Evolutionary conservation across 2,888 invertebrate genomes (phyloP).

Genomic region (Celastrina argiolus): DNA sequence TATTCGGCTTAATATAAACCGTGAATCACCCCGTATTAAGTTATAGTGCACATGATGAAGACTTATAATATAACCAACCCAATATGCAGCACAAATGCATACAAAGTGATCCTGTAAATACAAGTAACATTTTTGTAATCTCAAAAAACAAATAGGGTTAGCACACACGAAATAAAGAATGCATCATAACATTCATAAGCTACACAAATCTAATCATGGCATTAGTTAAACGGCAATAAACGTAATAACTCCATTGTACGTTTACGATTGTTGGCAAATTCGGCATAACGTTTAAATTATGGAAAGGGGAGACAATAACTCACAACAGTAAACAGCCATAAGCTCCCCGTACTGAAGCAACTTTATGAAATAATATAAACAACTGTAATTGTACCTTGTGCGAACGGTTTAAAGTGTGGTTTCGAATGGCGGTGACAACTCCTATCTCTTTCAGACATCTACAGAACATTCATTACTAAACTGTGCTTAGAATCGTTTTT

Average conservation of each 20-base stretch:
- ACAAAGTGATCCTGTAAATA: too few species aligned
- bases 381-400: not conserved
- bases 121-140: not conserved
- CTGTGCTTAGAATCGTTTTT: not conserved
- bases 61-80: too few species aligned
- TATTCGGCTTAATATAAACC: too few species aligned
- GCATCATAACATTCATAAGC: not conserved
- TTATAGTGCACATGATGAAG: too few species aligned
- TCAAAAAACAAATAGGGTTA: constrained; percentile 1
- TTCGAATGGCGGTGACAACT: not conserved
- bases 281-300: constrained; percentile 29
- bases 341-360: constrained; percentile 37
- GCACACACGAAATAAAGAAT: not conserved
- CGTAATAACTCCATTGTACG: not conserved
- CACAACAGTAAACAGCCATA: constrained; percentile 54
- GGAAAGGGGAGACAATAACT: constrained; percentile 45
- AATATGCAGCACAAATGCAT: too few species aligned
- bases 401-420: not conserved
- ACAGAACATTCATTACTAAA: not conserved
- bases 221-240: constrained; percentile 12
- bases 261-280: constrained; percentile 19
- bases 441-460: constrained; percentile 1
- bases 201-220: not conserved
- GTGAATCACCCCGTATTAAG: too few species aligned
- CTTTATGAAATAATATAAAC: not conserved